phyloP scores from a whole-genome alignment of 2,888 invertebrate species.

The Oxyscelio sp. region DNA sequence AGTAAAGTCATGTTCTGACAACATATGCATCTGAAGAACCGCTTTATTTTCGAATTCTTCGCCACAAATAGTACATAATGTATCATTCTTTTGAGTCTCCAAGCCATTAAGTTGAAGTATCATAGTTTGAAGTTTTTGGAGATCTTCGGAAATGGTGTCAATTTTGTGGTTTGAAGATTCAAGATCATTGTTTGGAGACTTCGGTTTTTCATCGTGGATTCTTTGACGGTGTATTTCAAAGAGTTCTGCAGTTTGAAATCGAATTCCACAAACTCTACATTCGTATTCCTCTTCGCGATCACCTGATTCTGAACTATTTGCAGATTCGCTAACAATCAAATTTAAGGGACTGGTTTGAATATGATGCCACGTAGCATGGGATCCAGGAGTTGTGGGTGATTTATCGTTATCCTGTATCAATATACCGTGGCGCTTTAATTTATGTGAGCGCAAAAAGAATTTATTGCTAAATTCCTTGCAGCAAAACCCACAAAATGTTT shows the following conservation, averaged over 20 bases:
- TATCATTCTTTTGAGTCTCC: constrained; percentile 90
- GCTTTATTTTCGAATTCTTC: constrained; percentile 93
- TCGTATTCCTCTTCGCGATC: constrained; percentile 89
- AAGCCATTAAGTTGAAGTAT: constrained; percentile 95
- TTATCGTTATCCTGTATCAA: constrained; percentile 91
- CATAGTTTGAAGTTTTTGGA: constrained; percentile 97
- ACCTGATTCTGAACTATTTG: constrained; percentile 88
- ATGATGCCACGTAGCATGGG: constrained; percentile 87
- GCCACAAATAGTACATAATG: constrained; percentile 92
- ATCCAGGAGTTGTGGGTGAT: constrained; percentile 86
- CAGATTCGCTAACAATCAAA: constrained; percentile 92
- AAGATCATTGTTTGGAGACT: constrained; percentile 80
- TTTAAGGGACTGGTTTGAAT: constrained; percentile 94
- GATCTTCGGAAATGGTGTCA: constrained; percentile 94
- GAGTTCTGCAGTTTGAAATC: constrained; percentile 89
- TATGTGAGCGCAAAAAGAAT: constrained; percentile 97
- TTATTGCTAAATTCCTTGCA: constrained; percentile 98
- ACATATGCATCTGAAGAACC: constrained; percentile 92
- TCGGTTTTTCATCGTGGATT: constrained; percentile 84
- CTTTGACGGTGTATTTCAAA: constrained; percentile 83
- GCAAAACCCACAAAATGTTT: constrained; percentile 98
- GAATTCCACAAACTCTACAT: constrained; percentile 89
- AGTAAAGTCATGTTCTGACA: constrained; percentile 90
- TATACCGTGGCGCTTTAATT: constrained; percentile 97
- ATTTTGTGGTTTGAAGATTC: constrained; percentile 80